Conservation (phyloP, 2,113 vertebrate genomes). For the Poeciliopsis retropinna region DNA sequence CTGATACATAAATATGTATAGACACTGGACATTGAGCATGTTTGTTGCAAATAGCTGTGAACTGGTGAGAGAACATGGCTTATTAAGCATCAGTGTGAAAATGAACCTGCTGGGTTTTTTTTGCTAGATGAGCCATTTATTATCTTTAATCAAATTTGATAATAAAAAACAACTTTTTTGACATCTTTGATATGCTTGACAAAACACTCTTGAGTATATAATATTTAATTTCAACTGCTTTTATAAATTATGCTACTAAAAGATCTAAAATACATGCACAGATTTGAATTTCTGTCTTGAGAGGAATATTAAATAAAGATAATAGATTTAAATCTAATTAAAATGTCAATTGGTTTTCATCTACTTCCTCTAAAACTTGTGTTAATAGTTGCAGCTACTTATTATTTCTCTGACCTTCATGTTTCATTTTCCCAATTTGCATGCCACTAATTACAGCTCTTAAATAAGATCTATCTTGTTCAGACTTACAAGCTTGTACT, state of each 20-base stretch:
- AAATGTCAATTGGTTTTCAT: slow-evolving; percentile 15
- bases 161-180: no score
- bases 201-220: neutral
- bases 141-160: no score
- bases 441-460: neutral
- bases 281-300: no score
- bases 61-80: slow-evolving; percentile 10
- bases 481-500: no score
- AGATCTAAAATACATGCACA: slow-evolving; percentile 4
- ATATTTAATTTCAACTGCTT: neutral
- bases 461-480: neutral
- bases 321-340: slow-evolving; percentile 41
- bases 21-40: slow-evolving; percentile 31
- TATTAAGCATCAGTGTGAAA: slow-evolving; percentile 36
- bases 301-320: neutral
- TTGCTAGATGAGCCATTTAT: no score
- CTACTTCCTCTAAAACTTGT: slow-evolving; percentile 2
- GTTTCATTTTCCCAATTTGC: neutral
- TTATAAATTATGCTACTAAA: no score
- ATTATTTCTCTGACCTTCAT: neutral
- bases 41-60: slow-evolving; percentile 14
- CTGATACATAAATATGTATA: slow-evolving; percentile 53
- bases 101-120: neutral
- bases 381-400: neutral
- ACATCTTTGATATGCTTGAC: no score